phyloP scores from a whole-genome alignment of 2,113 vertebrate genomes.

The Anas platyrhynchos region DNA sequence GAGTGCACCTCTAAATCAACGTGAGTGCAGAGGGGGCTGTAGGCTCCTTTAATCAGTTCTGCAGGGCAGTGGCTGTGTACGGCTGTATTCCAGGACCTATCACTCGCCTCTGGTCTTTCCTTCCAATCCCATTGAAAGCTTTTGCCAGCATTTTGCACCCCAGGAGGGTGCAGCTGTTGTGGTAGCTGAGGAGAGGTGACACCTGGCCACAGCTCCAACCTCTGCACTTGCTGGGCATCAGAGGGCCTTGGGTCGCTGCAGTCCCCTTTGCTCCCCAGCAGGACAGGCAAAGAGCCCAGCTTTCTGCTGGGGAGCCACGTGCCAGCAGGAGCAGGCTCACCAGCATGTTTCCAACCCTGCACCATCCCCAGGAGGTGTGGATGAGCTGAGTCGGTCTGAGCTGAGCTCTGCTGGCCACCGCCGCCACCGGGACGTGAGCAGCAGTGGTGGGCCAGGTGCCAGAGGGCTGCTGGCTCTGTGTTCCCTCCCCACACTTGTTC shows the following conservation, averaged over 20 bases:
- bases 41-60: neutral
- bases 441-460: neutral
- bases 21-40: fast-evolving
- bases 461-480: too few species aligned
- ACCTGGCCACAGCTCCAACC: too few species aligned
- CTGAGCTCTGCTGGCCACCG: neutral
- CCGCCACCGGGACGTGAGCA: fast-evolving
- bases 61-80: neutral
- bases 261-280: neutral
- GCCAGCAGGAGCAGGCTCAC: neutral
- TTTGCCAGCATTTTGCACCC: neutral
- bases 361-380: neutral
- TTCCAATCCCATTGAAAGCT: neutral
- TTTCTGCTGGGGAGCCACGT: neutral
- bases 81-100: neutral
- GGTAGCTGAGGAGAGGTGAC: too few species aligned
- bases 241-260: fast-evolving
- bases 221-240: too few species aligned
- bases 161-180: fast-evolving
- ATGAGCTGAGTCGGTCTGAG: neutral
- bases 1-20: neutral
- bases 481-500: neutral
- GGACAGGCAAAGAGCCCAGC: neutral
- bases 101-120: neutral
- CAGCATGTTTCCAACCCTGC: neutral